Evolutionary conservation across 2,797 vertebrate species (phyloP).

Genomic region (Onychomys leucogaster): DNA sequence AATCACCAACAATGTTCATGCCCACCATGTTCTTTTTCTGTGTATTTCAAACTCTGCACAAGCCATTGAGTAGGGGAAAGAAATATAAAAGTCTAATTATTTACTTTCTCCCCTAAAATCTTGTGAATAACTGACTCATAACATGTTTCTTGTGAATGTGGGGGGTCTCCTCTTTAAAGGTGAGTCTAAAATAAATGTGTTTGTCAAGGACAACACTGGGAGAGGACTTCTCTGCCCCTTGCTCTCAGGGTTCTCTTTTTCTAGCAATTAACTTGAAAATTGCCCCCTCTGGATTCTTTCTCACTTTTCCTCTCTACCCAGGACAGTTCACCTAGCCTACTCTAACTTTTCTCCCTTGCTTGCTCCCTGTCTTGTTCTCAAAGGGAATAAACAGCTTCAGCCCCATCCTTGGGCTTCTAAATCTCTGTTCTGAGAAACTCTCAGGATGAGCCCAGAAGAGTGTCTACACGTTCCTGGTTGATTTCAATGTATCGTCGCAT

Average conservation of each 20-base stretch:
- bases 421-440: background rate
- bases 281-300: background rate
- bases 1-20: background rate
- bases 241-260: constrained; percentile 1
- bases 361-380: background rate
- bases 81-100: background rate
- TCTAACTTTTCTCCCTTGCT: constrained; percentile 34
- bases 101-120: background rate
- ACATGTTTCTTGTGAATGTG: background rate
- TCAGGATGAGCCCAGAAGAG: background rate
- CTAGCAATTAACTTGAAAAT: background rate
- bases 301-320: constrained; percentile 6
- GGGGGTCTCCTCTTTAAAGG: background rate
- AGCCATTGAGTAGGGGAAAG: background rate
- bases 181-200: constrained; percentile 1
- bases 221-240: background rate
- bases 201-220: constrained; percentile 12
- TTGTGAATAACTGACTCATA: background rate
- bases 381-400: background rate
- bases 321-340: background rate
- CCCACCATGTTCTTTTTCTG: background rate
- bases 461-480: background rate
- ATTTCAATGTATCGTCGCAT: background rate
- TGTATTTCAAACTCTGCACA: background rate
- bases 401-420: background rate